Evolutionary conservation across 2,113 vertebrate genomes (phyloP).

Genomic region (Toxotes jaculatrix): DNA sequence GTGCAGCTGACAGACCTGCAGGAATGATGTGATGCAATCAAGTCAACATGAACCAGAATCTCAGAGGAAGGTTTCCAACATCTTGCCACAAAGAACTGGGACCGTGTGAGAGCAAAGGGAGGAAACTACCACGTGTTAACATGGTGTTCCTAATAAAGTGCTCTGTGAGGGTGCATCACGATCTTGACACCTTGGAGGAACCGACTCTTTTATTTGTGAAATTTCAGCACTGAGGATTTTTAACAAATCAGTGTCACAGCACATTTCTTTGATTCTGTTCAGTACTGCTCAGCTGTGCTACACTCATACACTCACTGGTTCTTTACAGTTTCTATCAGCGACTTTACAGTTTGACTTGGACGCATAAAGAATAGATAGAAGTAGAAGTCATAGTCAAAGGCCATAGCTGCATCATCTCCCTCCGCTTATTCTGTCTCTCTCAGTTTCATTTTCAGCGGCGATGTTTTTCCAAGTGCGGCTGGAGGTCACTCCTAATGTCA

Average conservation of each 20-base stretch:
- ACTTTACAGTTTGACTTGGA: background rate
- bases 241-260: background rate
- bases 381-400: background rate
- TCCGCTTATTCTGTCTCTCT: background rate
- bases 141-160: background rate
- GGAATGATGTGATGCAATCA: background rate
- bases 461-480: conserved; percentile 35
- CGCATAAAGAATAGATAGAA: background rate
- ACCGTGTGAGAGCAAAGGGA: too few species aligned
- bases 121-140: background rate
- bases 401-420: background rate
- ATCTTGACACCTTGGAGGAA: background rate
- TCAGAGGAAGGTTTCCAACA: background rate
- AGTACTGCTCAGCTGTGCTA: background rate
- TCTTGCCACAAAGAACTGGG: too few species aligned
- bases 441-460: background rate
- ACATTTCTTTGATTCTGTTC: conserved; percentile 18
- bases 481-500: conserved; percentile 36
- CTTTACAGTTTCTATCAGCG: background rate
- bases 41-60: background rate
- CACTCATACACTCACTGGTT: background rate
- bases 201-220: background rate
- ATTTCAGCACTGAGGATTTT: background rate
- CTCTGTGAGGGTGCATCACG: too few species aligned
- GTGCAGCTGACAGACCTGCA: background rate